Evolutionary conservation across 2,888 invertebrate genomes (phyloP), one percentile per base, ranked within the genome.

Genomic region (Lepidocyrtinus sp.): DNA sequence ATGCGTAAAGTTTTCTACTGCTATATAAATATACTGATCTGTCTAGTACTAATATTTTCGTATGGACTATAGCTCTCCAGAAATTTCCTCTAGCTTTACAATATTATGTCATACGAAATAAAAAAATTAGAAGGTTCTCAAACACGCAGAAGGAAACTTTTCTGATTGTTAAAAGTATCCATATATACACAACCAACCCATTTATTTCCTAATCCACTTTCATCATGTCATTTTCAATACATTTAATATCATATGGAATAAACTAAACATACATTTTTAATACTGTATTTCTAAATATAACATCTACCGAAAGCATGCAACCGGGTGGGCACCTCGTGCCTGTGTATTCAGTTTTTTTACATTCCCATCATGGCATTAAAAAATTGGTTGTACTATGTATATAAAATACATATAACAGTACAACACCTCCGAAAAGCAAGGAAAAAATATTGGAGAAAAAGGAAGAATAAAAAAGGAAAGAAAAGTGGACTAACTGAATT

Each of bases 91-190:
- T n/a, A n/a, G n/a, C n/a, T n/a, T n/a, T n/a, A n/a, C n/a, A n/a
- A n/a, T n/a, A n/a, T n/a, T n/a, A n/a, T n/a, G n/a, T n/a, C n/a
- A n/a, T n/a, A n/a, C n/a, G n/a, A n/a, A n/a, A n/a, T n/a, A n/a
- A n/a, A n/a, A n/a, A n/a, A n/a, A 36, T 36, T 36, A 36, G 5
- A 7, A 36, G 36, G 12, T 36, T 36, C 12, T 5, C 5, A 36
- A 36, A 36, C 36, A 36, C 36, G 75, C 27, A 59, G 62, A 75
- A 68, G 68, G 75, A 69, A 69, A 69, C 12, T 75, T 74, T 75
- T 75, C 65, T 68, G 68, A 75, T 75, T 75, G 69, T 46, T 46
- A 26, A 71, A 71, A 69, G 63, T 63, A 50, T 75, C 75, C 69
- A 69, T 68, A 24, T 68, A 36, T 36, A 12, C 12, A 36, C 36